Conservation (phyloP, 1,140 invertebrate species). For the Pteromalus puparum region DNA sequence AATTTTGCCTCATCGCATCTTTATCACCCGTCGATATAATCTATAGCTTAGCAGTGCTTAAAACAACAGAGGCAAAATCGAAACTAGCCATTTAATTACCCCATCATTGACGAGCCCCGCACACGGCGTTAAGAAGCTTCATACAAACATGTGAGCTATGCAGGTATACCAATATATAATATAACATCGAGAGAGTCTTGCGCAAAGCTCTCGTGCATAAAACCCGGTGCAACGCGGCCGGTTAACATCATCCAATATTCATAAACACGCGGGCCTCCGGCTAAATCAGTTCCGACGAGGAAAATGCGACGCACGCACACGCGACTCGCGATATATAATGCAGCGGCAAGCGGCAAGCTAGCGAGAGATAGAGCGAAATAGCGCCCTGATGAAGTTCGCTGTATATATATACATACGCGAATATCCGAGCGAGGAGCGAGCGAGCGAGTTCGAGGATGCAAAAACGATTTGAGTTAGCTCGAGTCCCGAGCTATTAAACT, state of each 20-base stretch:
- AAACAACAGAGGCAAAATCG: too few species aligned
- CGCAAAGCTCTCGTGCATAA: background rate
- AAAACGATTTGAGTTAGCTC: background rate
- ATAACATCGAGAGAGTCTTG: too few species aligned
- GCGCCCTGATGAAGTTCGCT: background rate
- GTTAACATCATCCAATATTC: conserved; percentile 52
- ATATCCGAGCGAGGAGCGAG: too few species aligned
- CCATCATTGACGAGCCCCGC: too few species aligned
- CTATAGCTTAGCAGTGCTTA: too few species aligned
- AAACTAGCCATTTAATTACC: too few species aligned
- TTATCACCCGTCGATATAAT: too few species aligned
- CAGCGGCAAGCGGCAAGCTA: background rate
- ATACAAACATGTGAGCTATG: too few species aligned
- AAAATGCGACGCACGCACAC: background rate
- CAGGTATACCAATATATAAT: too few species aligned
- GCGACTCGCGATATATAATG: background rate
- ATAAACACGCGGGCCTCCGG: conserved; percentile 31
- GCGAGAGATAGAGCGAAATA: background rate
- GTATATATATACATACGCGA: too few species aligned
- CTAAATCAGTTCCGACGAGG: conserved; percentile 43
- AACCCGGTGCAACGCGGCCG: background rate
- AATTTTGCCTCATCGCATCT: too few species aligned
- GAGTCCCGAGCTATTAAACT: background rate
- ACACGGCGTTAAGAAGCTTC: too few species aligned
- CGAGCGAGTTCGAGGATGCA: background rate